Conservation (phyloP, 2,113 vertebrate genomes). For the Toxostoma redivivum region DNA sequence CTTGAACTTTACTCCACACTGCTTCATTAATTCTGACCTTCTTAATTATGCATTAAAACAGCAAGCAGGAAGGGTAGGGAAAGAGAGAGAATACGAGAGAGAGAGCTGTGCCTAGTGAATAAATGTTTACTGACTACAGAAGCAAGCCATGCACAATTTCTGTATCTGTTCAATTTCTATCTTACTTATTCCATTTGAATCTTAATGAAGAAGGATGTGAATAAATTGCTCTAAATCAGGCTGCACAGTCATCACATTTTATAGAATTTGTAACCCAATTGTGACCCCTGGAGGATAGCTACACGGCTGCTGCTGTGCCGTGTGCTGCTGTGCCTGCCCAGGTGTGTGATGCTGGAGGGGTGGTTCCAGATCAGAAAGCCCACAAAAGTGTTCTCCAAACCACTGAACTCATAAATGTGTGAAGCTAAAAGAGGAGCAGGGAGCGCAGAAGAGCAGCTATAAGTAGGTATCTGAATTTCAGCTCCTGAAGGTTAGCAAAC, state of each 20-base stretch:
- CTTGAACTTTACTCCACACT: constrained; percentile 85
- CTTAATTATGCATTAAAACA: constrained; percentile 90
- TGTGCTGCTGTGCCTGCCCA: neutral
- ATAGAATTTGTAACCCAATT: constrained; percentile 72
- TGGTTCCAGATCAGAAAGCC: neutral
- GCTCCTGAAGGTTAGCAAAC: neutral
- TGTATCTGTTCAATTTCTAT: constrained; percentile 73
- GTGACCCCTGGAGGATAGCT: constrained; percentile 79
- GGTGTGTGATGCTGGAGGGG: neutral
- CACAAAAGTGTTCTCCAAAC: neutral
- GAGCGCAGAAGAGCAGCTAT: neutral
- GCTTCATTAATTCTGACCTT: constrained; percentile 90
- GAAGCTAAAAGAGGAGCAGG: neutral
- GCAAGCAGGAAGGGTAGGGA: constrained; percentile 66
- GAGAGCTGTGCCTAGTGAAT: constrained; percentile 58
- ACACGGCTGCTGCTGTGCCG: neutral
- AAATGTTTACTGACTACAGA: constrained; percentile 77
- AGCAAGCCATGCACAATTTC: constrained; percentile 67
- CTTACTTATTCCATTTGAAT: constrained; percentile 75
- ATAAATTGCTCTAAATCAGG: constrained; percentile 65
- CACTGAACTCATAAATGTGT: neutral
- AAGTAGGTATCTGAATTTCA: neutral
- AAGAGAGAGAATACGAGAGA: constrained; percentile 2
- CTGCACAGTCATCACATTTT: constrained; percentile 41
- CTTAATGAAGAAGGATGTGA: constrained; percentile 73